These are phyloP conservation scores for Alsophila aescularia DNA, from an alignment of 2,888 invertebrate genomes.

Conservation along the genomic window DNA sequence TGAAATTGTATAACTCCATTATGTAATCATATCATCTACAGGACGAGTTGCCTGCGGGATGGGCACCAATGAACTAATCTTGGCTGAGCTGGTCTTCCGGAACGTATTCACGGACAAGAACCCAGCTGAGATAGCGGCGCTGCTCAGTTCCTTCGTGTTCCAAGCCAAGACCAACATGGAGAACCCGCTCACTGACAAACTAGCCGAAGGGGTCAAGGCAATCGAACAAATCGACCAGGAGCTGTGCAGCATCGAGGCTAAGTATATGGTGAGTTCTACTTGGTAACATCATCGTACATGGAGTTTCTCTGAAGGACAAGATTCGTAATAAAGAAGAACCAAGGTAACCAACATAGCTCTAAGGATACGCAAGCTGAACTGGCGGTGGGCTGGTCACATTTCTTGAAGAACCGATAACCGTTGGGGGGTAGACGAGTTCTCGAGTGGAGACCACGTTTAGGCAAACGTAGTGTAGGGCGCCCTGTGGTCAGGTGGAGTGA, in stretches of 20 bases:
- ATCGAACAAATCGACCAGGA: constrained; percentile 88
- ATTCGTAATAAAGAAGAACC: too few relatives aligned
- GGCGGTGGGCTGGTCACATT: too few relatives aligned
- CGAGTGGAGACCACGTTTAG: too few relatives aligned
- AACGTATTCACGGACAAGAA: constrained; percentile 94
- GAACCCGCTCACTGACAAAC: constrained; percentile 83
- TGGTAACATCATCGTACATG: too few relatives aligned
- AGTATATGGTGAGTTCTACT: constrained; percentile 84
- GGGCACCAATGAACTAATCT: constrained; percentile 91
- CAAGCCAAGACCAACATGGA: constrained; percentile 90
- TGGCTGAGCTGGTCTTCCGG: constrained; percentile 96
- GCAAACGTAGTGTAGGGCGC: too few relatives aligned
- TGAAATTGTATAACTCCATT: too few relatives aligned
- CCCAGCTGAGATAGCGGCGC: constrained; percentile 96
- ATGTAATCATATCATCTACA: constrained; percentile 28
- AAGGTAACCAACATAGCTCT: too few relatives aligned
- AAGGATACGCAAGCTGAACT: too few relatives aligned
- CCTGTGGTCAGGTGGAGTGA: too few relatives aligned
- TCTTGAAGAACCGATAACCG: too few relatives aligned
- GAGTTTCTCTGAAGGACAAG: too few relatives aligned
- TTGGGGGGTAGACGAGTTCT: too few relatives aligned
- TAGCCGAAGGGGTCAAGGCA: constrained; percentile 87
- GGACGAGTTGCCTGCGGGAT: constrained; percentile 77
- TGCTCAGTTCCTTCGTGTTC: constrained; percentile 96
- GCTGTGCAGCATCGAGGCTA: constrained; percentile 87